A percentile compares a stretch with the other conserved stretches of the same genome.
phyloP scores from a whole-genome alignment of 2,797 vertebrate species.

The Pampus argenteus region DNA sequence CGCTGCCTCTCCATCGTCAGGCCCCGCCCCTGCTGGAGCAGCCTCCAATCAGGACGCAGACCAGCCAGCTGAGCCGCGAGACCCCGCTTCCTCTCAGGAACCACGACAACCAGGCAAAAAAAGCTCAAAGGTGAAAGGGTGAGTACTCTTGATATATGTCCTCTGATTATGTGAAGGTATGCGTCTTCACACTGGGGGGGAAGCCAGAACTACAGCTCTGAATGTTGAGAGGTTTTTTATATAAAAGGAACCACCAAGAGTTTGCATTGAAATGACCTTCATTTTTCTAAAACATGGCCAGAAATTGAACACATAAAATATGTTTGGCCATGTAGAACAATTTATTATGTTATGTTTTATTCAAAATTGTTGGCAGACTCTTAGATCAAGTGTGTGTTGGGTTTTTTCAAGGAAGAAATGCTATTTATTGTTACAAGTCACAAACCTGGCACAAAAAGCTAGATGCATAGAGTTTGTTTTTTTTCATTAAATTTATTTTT shows the following conservation, averaged over 20 bases:
- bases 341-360: slow-evolving; percentile 44
- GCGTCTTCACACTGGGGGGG: neutral
- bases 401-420: slow-evolving; percentile 25
- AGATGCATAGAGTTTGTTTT: slow-evolving; percentile 30
- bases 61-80: slow-evolving; percentile 85
- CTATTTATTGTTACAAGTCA: slow-evolving; percentile 40
- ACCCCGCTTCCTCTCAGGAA: slow-evolving; percentile 93
- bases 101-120: slow-evolving; percentile 97
- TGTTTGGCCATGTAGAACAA: slow-evolving; percentile 51
- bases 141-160: slow-evolving; percentile 67
- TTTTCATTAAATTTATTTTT: slow-evolving; percentile 52
- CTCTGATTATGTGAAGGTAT: neutral
- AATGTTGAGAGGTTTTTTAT: slow-evolving; percentile 10
- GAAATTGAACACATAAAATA: slow-evolving; percentile 38
- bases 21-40: slow-evolving; percentile 89
- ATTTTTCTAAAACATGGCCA: slow-evolving; percentile 27
- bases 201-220: neutral
- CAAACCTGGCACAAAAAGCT: slow-evolving; percentile 46
- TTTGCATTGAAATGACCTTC: slow-evolving; percentile 58
- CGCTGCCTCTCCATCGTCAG: slow-evolving; percentile 86
- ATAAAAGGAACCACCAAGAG: slow-evolving; percentile 7
- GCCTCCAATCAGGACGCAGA: slow-evolving; percentile 91
- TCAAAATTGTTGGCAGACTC: slow-evolving; percentile 32
- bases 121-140: slow-evolving; percentile 98
- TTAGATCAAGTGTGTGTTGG: slow-evolving; percentile 37